Percentiles rank a stretch among this genome's conserved stretches.
Conservation (phyloP, 2,113 vertebrate genomes). For the Tamias sibiricus region DNA sequence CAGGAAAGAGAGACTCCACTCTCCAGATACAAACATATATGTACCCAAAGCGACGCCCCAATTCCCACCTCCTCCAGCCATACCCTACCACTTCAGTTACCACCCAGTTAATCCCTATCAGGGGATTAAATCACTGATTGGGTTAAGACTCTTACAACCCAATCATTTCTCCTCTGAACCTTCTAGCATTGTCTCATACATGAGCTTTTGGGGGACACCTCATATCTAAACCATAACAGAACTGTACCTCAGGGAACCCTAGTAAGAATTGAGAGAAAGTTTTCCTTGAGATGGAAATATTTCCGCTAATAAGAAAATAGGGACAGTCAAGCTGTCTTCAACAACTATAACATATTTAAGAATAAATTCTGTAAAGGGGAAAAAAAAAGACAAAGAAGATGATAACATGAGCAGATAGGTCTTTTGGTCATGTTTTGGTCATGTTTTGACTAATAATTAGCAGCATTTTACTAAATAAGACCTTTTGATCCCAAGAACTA, state of each 20-base stretch:
- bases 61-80: too few relatives aligned
- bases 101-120: too few relatives aligned
- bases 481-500: background rate
- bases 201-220: too few relatives aligned
- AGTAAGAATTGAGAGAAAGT: background rate
- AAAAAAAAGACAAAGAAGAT: background rate
- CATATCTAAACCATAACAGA: too few relatives aligned
- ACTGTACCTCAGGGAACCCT: background rate
- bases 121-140: too few relatives aligned
- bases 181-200: too few relatives aligned
- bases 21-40: too few relatives aligned
- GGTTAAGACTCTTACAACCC: too few relatives aligned
- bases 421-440: background rate
- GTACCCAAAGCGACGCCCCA: too few relatives aligned
- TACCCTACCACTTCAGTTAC: too few relatives aligned
- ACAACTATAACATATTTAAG: background rate
- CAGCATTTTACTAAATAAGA: background rate
- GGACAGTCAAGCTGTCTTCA: background rate
- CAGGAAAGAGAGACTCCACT: too few relatives aligned
- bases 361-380: constrained; percentile 20
- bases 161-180: too few relatives aligned
- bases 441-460: background rate
- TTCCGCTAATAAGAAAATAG: background rate
- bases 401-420: background rate
- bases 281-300: constrained; percentile 13